Conservation (phyloP, 2,888 invertebrate genomes). For the Pachymerium ferrugineum region DNA sequence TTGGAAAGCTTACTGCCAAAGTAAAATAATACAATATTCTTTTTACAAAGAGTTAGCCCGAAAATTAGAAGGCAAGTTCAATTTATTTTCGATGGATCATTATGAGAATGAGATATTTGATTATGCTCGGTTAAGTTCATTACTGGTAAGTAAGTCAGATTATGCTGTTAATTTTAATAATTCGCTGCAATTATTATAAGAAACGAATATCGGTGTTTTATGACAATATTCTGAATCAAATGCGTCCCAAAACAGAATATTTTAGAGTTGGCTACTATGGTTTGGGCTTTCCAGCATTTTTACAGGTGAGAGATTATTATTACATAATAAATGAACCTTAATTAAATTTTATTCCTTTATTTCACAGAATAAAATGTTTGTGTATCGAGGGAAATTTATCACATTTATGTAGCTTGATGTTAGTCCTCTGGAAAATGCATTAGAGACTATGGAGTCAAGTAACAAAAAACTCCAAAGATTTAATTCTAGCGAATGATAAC, state of each 20-base stretch:
- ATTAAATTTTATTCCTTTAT: neutral
- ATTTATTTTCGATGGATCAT: too few relatives aligned
- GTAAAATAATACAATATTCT: too few relatives aligned
- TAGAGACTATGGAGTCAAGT: conserved; percentile 78
- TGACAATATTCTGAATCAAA: conserved; percentile 68
- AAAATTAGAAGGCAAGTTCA: too few relatives aligned
- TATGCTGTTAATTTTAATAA: neutral
- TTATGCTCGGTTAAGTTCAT: conserved; percentile 66
- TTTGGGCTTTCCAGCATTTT: conserved; percentile 74
- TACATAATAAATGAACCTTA: neutral
- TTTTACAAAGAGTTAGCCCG: too few relatives aligned
- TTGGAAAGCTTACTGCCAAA: too few relatives aligned
- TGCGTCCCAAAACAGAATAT: conserved; percentile 76
- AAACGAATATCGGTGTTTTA: conserved; percentile 70
- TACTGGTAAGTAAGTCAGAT: conserved; percentile 53
- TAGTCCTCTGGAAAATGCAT: conserved; percentile 75
- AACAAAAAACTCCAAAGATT: conserved; percentile 65
- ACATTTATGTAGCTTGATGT: conserved; percentile 55
- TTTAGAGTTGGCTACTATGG: conserved; percentile 92
- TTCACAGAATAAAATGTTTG: conserved; percentile 58
- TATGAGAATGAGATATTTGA: conserved; percentile 84
- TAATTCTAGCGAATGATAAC: conserved; percentile 65
- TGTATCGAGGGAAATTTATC: conserved; percentile 88
- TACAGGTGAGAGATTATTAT: conserved; percentile 58
- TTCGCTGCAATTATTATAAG: conserved; percentile 39